Evolutionary conservation across 2,113 vertebrate species (phyloP).

Genomic region (Nymphicus hollandicus): DNA sequence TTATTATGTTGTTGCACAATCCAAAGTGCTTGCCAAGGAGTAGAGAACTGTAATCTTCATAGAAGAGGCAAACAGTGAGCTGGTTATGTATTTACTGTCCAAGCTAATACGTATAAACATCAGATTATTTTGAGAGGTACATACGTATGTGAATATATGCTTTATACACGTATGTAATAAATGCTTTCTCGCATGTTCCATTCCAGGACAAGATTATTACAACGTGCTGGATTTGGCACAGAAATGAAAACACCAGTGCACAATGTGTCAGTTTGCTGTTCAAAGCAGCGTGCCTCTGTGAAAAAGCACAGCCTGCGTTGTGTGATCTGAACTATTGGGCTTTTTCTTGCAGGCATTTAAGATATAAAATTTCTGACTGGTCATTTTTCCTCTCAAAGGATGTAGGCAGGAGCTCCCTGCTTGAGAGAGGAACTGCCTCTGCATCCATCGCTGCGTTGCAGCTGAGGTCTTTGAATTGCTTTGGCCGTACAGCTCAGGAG

Average conservation of each 20-base stretch:
- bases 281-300: neutral
- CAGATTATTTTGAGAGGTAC: neutral
- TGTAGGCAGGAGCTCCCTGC: neutral
- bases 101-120: neutral
- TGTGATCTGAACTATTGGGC: neutral
- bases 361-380: neutral
- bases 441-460: accelerated
- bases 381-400: neutral
- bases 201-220: neutral
- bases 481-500: neutral
- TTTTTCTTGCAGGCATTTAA: neutral
- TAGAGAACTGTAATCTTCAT: neutral
- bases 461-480: neutral
- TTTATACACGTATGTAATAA: neutral
- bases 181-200: neutral
- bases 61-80: neutral
- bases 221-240: constrained; percentile 1
- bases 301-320: neutral
- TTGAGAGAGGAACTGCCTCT: neutral
- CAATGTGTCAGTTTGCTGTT: neutral
- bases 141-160: neutral
- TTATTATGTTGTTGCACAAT: neutral
- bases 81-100: neutral
- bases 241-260: neutral
- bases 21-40: neutral